phyloP scores from a whole-genome alignment of 1,140 invertebrate genomes.

The Choristoneura fumiferana region DNA sequence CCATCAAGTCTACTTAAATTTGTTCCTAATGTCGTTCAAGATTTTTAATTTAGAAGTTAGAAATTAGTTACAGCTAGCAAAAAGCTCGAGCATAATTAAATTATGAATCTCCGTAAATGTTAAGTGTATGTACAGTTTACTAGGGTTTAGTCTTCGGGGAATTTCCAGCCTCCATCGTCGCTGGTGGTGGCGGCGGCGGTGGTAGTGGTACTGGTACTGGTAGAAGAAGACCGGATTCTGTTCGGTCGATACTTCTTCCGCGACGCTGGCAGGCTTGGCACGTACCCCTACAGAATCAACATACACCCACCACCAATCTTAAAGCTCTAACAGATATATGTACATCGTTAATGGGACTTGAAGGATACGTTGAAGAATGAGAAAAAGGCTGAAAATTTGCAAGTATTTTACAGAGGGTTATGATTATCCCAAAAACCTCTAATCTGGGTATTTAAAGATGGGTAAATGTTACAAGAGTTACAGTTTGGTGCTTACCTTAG shows the following conservation, averaged over 20 bases:
- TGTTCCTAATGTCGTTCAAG: background rate
- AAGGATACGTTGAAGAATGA: no score
- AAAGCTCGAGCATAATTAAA: background rate
- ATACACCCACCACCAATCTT: conserved; percentile 21
- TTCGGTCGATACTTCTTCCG: background rate
- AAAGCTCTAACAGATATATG: no score
- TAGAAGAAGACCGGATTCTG: background rate
- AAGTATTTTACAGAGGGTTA: no score
- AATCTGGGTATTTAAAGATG: background rate
- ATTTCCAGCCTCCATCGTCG: conserved; percentile 26
- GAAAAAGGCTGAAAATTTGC: no score
- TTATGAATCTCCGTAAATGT: background rate
- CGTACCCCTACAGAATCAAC: conserved; percentile 34
- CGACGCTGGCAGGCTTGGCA: conserved; percentile 9
- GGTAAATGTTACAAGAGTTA: background rate
- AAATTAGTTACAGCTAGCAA: background rate
- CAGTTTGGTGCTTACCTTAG: conserved; percentile 83
- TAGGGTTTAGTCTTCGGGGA: conserved; percentile 34
- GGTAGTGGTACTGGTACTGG: conserved; percentile 9
- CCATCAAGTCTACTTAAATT: no score
- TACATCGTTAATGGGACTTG: no score
- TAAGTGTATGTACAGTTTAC: conserved; percentile 12
- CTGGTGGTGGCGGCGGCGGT: background rate
- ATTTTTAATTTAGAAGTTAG: background rate
- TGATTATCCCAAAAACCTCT: no score